Evolutionary conservation across 2,888 invertebrate species (phyloP).

Genomic region (Dasysyrphus tricinctus): DNA sequence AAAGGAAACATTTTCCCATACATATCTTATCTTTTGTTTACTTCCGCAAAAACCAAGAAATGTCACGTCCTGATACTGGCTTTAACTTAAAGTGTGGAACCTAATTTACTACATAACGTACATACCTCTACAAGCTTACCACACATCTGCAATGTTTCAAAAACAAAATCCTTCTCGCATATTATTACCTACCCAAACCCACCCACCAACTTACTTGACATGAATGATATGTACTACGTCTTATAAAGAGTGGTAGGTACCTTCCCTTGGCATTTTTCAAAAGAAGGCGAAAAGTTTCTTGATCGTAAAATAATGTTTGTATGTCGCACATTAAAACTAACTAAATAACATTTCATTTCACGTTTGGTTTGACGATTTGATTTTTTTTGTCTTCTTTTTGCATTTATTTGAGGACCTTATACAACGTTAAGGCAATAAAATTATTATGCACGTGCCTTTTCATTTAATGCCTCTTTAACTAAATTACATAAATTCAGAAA

Average conservation of each 20-base stretch:
- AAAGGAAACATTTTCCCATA: neutral
- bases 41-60: neutral
- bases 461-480: constrained; percentile 50
- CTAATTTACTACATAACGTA: constrained; percentile 14
- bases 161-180: neutral
- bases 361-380: neutral
- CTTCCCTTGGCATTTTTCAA: constrained; percentile 1
- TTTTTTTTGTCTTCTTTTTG: neutral
- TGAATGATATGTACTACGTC: neutral
- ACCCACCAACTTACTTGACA: neutral
- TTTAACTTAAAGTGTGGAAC: constrained; percentile 3
- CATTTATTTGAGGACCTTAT: constrained; percentile 24
- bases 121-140: neutral
- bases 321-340: constrained; percentile 27
- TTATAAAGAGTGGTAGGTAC: neutral
- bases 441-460: constrained; percentile 52
- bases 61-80: constrained; percentile 31
- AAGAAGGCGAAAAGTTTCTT: neutral
- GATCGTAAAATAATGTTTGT: constrained; percentile 1
- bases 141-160: neutral
- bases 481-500: constrained; percentile 36
- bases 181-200: neutral
- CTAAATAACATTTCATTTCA: constrained; percentile 22
- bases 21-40: neutral
- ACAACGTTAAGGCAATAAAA: constrained; percentile 37